Conservation (phyloP, 1,140 invertebrate genomes). For the Saccostrea echinata region DNA sequence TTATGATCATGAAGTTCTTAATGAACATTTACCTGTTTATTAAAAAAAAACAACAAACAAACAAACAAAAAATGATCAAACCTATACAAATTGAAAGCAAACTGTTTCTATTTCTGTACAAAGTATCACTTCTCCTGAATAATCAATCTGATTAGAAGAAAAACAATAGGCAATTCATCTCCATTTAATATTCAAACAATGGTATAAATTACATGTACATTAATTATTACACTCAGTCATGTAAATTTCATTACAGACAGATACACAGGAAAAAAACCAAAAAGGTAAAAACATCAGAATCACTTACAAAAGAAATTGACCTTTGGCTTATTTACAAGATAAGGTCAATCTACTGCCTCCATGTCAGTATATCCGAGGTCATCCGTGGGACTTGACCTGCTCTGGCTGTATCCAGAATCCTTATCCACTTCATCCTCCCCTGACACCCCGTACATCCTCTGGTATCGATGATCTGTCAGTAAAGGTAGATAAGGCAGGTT, state of each 20-base stretch:
- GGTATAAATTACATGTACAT: neutral
- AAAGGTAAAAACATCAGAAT: neutral
- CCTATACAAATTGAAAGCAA: no score
- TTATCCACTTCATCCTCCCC: slow-evolving; percentile 48
- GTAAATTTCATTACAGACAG: neutral
- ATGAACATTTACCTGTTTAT: no score
- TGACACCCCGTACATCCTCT: slow-evolving; percentile 30
- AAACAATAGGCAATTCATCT: no score
- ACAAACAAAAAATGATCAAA: no score
- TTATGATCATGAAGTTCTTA: no score
- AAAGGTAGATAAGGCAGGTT: slow-evolving; percentile 8
- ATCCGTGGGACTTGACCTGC: slow-evolving; percentile 43
- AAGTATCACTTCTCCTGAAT: no score
- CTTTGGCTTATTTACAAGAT: neutral
- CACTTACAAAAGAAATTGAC: neutral
- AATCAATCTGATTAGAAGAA: no score
- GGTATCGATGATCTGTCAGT: slow-evolving; percentile 20
- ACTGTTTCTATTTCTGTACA: no score
- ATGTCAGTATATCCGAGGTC: slow-evolving; percentile 72
- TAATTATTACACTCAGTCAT: neutral
- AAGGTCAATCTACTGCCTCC: slow-evolving; percentile 74
- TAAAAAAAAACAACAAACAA: no score
- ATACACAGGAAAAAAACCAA: neutral
- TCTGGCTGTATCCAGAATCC: slow-evolving; percentile 52
- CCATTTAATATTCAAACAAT: no score